Base-by-base conservation (phyloP, 2,888 invertebrate species). In the Nemapogon koenigi region DNA sequence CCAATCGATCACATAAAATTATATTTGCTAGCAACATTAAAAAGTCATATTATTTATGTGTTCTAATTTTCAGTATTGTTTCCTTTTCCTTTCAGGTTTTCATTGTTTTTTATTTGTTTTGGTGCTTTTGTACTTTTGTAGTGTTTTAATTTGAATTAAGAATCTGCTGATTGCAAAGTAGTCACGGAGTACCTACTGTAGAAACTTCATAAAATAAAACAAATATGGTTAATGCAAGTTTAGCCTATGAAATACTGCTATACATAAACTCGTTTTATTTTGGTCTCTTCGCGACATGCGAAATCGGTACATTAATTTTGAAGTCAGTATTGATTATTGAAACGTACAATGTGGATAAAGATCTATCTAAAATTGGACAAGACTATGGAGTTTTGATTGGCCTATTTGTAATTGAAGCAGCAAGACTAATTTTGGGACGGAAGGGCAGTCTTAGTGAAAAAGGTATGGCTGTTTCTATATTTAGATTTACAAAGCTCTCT, bases 201-300 rank as follows among this genome's bases (percentile, higher is more conserved):
- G n/a, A n/a, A n/a, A n/a, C n/a, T n/a, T n/a, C n/a, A n/a, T 22
- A 7, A 22, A 22, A 7, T 10, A 22, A 22, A 7, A 22, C 4
- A 22, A 10, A 22, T 7, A 84, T 86, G 82, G 83, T 88, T 57
- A 90, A 89, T 59, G 86, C 90, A 40, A 90, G 90, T 52, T 81
- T 92, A 61, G 87, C 88, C 14, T 91, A 91, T 53, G 91, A 92
- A 79, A 90, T 92, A 59, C 79, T 91, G 37, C 81, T 92, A 53
- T 92, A 91, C 66, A 83, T 92, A 49, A 91, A 92, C 76, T 91
- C 91, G 16, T 91, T 91, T 80, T 92, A 92, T 70, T 91, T 91
- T 59, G 91, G 91, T 55, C 86, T 91, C 75, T 91, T 91, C 64
- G 88, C 90, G 35, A 83, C 88, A 44, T 90, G 90, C 64, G 91